phyloP scores from a whole-genome alignment of 1,140 invertebrate genomes.

The Lordiphosa clarofinis region DNA sequence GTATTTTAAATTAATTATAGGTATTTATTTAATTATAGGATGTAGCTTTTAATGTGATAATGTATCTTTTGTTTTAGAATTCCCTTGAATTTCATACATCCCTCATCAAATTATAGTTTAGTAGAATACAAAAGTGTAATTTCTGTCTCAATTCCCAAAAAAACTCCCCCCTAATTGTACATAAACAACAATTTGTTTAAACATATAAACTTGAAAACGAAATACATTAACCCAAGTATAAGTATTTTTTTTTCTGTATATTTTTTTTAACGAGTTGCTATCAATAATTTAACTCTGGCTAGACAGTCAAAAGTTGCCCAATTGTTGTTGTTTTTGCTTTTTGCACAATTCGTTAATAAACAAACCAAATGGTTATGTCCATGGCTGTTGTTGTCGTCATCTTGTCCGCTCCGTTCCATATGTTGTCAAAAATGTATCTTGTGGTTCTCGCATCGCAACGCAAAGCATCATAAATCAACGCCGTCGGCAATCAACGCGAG shows the following conservation, averaged over 20 bases:
- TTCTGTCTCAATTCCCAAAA: no score
- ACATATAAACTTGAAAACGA: no score
- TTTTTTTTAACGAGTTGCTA: slow-evolving; percentile 3
- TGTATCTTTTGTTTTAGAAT: no score
- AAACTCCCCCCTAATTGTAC: no score
- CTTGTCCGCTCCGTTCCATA: slow-evolving; percentile 21
- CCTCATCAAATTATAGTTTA: no score
- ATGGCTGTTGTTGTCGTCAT: background rate
- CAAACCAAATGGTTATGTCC: slow-evolving; percentile 32
- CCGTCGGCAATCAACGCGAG: slow-evolving; percentile 43
- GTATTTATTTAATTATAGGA: no score
- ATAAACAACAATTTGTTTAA: no score
- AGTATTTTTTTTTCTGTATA: slow-evolving; percentile 36
- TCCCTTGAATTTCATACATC: no score
- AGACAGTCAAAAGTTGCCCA: slow-evolving; percentile 7
- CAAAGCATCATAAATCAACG: slow-evolving; percentile 41
- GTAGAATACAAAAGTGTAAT: no score
- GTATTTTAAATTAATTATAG: no score
- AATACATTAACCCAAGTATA: slow-evolving; percentile 8
- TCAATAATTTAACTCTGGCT: slow-evolving; percentile 11
- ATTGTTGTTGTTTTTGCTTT: slow-evolving; percentile 21
- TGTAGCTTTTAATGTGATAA: no score
- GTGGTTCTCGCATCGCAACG: slow-evolving; percentile 15
- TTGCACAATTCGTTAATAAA: slow-evolving; percentile 51
- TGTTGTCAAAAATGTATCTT: slow-evolving; percentile 49